Evolutionary conservation across 2,888 invertebrate species (phyloP), one percentile per base, ranked within the genome.

Genomic region (Nipponacmea schrenckii): DNA sequence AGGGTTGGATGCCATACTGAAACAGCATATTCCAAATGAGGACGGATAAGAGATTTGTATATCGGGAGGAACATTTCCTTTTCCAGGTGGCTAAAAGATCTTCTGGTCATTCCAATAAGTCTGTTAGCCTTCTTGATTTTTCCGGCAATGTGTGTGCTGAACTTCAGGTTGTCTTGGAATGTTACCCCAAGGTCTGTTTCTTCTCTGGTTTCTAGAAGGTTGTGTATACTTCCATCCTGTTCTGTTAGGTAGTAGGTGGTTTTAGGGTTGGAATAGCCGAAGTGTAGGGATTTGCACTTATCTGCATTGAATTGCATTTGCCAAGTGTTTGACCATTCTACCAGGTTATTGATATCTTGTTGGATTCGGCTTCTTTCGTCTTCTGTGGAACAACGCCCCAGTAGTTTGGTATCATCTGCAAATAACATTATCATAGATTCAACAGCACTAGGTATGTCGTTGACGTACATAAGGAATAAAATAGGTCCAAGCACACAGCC

Each of bases 391-490:
- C 39, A 39, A 39, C 8, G 39, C 39, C 39, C 26, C 39, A 24
- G 64, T 10, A 71, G 15, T 50, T 71, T 77, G 8, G 74, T 64
- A 62, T 77, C 71, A 67, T 75, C 71, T 48, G 71, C 71, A 65
- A 74, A 74, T 27, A 71, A 45, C 12, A 46, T 62, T 24, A 67
- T 17, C 2, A 46, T n/a, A 26, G 63, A 44, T 39, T 64, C 20
- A 12, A 75, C 50, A 15, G 27, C 12, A 8, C 71, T 71, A 1
- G 73, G 73, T 15, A 76, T 20, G 62, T 74, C 74, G 64, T 76
- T 74, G 26, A 76, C 73, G 56, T 67, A 74, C 1, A 67, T 15
- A 1, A 76, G 64, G 39, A 72, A 76, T 26, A 74, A 50, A 20
- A 68, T 20, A 31, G 72, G 74, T n/a, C 76, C 74, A n/a, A 76